These are phyloP conservation scores for Lycodopsis pacificus DNA, from an alignment of 2,797 vertebrate genomes.

Conservation along the genomic window DNA sequence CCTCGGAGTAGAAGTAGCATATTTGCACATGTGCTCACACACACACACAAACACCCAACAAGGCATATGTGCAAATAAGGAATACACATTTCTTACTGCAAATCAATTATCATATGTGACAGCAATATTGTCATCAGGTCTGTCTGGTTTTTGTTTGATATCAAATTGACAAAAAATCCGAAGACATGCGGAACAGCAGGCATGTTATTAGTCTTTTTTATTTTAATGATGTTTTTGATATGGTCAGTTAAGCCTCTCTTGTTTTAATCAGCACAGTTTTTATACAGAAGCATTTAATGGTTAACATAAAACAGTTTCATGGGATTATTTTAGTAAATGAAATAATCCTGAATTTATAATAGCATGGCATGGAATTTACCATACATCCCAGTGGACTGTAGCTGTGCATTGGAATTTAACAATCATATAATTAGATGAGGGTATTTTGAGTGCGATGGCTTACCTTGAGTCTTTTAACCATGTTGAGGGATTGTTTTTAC, in stretches of 20 bases:
- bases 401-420: neutral
- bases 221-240: constrained; percentile 6
- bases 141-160: neutral
- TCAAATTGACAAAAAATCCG: neutral
- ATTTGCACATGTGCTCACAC: neutral
- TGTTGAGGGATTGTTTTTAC: constrained; percentile 7
- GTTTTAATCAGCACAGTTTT: constrained; percentile 18
- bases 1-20: constrained; percentile 45
- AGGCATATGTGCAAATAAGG: neutral
- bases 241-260: constrained; percentile 2
- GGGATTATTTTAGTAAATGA: neutral
- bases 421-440: neutral
- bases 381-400: neutral
- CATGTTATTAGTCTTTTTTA: constrained; percentile 5
- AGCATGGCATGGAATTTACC: neutral
- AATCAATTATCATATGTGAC: neutral
- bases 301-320: constrained; percentile 8
- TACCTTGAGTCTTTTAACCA: constrained; percentile 15
- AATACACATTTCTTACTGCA: neutral
- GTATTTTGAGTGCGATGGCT: constrained; percentile 6
- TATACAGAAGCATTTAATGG: constrained; percentile 5
- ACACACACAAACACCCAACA: neutral
- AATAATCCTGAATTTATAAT: neutral
- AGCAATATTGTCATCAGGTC: neutral
- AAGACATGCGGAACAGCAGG: constrained; percentile 13